Evolutionary conservation across 2,797 vertebrate species (phyloP), one percentile per base, ranked within the genome.

Genomic region (Limosa lapponica): DNA sequence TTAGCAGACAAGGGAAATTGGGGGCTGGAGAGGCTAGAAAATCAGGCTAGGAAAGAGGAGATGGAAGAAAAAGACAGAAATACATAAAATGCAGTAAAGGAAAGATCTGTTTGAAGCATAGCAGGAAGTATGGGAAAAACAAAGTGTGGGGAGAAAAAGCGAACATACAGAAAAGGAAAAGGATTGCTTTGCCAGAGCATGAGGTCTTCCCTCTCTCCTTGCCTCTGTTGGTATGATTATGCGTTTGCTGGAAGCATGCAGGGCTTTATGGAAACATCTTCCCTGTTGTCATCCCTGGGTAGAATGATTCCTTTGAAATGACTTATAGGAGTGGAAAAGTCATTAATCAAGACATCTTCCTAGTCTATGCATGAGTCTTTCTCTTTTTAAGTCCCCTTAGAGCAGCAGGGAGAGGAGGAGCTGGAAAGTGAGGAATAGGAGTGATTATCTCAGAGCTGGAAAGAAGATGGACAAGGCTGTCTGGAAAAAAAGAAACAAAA

Each of bases 341-440:
- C 52, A 91, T 92, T 91, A 91, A 78, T 85, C 79, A 96, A 78
- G 23, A 14, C n/a, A 34, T 70, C 82, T 83, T 81, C 37, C 70
- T 43, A 74, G 69, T 44, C 43, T 87, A 2, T 57, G 20, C 1
- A 2, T 39, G 25, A 89, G 20, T 62, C 66, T 78, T 51, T 87
- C 34, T 80, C n/a, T 69, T 84, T 93, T 82, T 67, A 74, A 91
- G 71, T 82, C 49, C 72, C 27, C 44, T 92, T 58, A 92, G 74
- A 75, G 58, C 24, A 85, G 37, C 6, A 44, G n/a, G 23, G 59
- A 90, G 52, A 89, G 70, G 34, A 89, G 28, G 71, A 90, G 37
- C 62, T 79, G 66, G 34, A 86, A 74, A 87, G 43, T 62, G n/a
- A 93, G 84, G 70, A 73, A 61, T 16, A 85, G 52, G 28, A 82